Base-by-base conservation (phyloP, 2,888 invertebrate species). In the Balanococcus diminutus region DNA sequence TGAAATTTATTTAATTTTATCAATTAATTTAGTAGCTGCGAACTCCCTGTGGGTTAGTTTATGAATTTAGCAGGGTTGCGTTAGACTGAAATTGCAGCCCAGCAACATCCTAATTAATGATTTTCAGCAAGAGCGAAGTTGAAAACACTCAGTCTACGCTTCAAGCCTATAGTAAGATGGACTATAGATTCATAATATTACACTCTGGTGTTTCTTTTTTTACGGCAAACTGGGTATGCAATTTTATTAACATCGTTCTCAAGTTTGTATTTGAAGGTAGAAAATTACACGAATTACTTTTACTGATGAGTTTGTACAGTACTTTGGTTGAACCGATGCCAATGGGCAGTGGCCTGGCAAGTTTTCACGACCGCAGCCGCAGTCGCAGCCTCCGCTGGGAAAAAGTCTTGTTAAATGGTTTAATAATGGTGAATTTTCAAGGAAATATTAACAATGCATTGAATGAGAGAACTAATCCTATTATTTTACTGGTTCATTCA, bases 401-500 rank as follows among this genome's bases (percentile, higher is more conserved):
- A 67, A 67, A 67, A 67, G 28, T 67, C 9, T 25, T 67, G 61
- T 67, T 67, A 67, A 67, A 67, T 67, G 25, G 61, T 67, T 67
- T 67, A 67, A 67, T 67, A 67, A 67, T 67, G 61, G 61, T 9
- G 61, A 67, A 67, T 67, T 67, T 67, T 67, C 61, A 67, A 75
- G 75, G 75, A 75, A 75, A 75, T 75, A 75, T 75, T 75, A 75
- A 75, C 75, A 75, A 75, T 75, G 75, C 75, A 75, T 32, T 36
- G 75, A 75, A 75, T 75, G 75, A 75, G 25, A 32, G 32, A 75
- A 32, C 75, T 75, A 75, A 75, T 75, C 75, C 75, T 75, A 75
- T 75, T 75, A 75, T 75, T 75, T 75, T 8, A 32, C 32, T 75
- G 31, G 32, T 75, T 75, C 75, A 32, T 75, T 75, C 75, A 32